Conservation (phyloP, 2,113 vertebrate genomes). For the Myrmophylax atrothorax region DNA sequence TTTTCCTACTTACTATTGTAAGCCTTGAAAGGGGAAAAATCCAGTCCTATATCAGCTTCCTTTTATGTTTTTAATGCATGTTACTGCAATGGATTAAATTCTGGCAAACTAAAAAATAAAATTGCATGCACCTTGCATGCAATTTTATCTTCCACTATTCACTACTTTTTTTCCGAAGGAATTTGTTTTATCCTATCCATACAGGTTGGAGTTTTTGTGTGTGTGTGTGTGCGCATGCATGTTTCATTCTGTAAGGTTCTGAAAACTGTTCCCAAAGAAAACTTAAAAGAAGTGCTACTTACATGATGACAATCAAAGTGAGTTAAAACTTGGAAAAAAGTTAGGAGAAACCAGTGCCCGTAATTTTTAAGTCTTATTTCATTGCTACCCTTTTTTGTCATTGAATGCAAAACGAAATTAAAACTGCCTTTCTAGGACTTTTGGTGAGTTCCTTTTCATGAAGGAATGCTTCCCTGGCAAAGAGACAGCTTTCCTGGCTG, state of each 20-base stretch:
- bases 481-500: not conserved
- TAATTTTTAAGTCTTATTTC: not conserved
- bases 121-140: not conserved
- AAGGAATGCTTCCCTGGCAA: constrained; percentile 29
- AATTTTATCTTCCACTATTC: not conserved
- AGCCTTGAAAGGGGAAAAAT: not conserved
- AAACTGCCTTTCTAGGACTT: not conserved
- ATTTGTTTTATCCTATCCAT: not conserved
- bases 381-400: not conserved
- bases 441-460: not conserved
- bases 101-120: not conserved
- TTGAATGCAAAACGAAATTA: not conserved
- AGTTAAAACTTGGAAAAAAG: not conserved
- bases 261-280: not conserved
- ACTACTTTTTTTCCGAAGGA: not conserved
- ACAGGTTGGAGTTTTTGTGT: no score
- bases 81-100: not conserved
- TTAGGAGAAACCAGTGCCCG: not conserved
- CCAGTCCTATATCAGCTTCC: not conserved
- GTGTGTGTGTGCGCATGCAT: no score
- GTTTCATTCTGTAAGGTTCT: not conserved
- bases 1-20: not conserved
- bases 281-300: not conserved
- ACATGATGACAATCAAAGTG: not conserved
- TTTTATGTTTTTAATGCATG: not conserved